Evolutionary conservation across 2,888 invertebrate species (phyloP), one percentile per base, ranked within the genome.

Genomic region (Plemyria rubiginata): DNA sequence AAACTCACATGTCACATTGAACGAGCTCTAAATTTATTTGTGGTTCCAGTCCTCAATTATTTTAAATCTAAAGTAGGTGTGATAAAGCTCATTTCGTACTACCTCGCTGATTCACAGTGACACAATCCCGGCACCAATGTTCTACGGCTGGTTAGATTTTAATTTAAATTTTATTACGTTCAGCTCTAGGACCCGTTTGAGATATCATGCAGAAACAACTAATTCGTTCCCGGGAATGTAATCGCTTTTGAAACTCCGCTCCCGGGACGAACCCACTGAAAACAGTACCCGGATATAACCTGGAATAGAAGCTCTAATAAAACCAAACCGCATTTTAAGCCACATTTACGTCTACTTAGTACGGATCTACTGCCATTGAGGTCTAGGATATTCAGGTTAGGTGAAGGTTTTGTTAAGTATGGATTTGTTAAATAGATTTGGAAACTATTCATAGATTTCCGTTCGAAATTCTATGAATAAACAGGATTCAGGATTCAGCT

Each of bases 201-300:
- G 38, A 64, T 60, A 64, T 57, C 64, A 64, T 60, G 64, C 60
- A 64, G 60, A 64, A 64, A 60, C 60, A 56, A 52, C 49, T 56
- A 60, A 64, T 56, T 64, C 53, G 53, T 60, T 43, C 55, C 32
- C 53, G 36, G 43, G 56, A 64, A 64, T 60, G 53, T 60, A 64
- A 60, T 64, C 60, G 60, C 56, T 60, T 62, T 64, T 56, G 64
- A 43, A 52, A 32, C 49, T 54, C 38, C 28, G 38, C 43, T 38
- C 36, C 50, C 15, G 54, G 50, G 38, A 51, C 12, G 28, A 22
- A 22, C 32, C 15, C 43, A 7, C 22, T 22, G 52, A 49, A 62
- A 62, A 57, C 53, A 52, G 41, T 58, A 52, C 40, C 13, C 7
- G 50, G 16, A 43, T 50, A 50, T 40, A 48, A 55, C 48, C 55